These are phyloP conservation scores for Ictidomys tridecemlineatus DNA, from an alignment of 2,113 vertebrate genomes.

Conservation along the genomic window DNA sequence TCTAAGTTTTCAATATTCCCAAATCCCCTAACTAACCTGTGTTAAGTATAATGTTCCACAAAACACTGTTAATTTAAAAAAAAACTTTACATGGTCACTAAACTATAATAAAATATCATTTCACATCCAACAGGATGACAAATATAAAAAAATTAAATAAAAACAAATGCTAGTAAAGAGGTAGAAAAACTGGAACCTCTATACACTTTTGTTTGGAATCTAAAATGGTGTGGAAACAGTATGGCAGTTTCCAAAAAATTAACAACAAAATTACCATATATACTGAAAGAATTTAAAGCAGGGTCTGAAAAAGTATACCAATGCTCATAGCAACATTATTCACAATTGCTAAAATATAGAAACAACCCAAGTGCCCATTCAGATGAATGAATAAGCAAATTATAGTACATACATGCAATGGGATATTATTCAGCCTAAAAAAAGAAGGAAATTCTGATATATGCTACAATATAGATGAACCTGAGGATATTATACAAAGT, in stretches of 20 bases:
- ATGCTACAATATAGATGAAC: not conserved
- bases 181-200: not conserved
- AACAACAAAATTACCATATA: not conserved
- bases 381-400: not conserved
- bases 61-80: not conserved
- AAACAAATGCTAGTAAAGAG: not conserved
- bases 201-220: not conserved
- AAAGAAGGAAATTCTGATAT: constrained; percentile 10
- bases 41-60: not conserved
- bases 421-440: not conserved
- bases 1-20: not conserved
- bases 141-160: not conserved
- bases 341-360: not conserved
- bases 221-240: not conserved
- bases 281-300: constrained; percentile 16
- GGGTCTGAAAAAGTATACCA: not conserved
- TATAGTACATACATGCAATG: not conserved
- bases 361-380: not conserved
- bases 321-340: not conserved
- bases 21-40: not conserved
- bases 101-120: not conserved
- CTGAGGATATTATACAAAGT: not conserved
- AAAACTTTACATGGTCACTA: not conserved
- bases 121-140: not conserved
- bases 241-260: not conserved